Conservation (phyloP, 2,888 invertebrate genomes). For the Volucella zonaria region DNA sequence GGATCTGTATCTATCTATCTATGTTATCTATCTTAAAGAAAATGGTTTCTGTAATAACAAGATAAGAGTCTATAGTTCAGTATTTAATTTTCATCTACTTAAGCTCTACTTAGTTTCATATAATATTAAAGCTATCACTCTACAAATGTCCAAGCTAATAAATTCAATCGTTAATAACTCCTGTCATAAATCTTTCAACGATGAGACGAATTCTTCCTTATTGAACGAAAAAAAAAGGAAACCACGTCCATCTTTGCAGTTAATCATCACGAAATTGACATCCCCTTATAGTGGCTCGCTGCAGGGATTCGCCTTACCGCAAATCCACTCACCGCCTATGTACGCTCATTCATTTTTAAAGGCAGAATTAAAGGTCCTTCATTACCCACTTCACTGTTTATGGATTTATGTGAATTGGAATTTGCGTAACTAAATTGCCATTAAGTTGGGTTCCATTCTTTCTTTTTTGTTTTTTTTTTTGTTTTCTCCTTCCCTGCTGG, state of each 20-base stretch:
- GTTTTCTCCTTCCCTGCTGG: slow-evolving; percentile 3
- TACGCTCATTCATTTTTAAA: background rate
- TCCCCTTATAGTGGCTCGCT: background rate
- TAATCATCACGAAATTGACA: slow-evolving; percentile 8
- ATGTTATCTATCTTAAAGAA: too few relatives aligned
- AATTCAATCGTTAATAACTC: too few relatives aligned
- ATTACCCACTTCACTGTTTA: slow-evolving; percentile 39
- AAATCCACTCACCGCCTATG: background rate
- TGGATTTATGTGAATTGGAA: slow-evolving; percentile 42
- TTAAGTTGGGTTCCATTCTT: background rate
- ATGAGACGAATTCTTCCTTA: too few relatives aligned
- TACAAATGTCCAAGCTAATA: too few relatives aligned
- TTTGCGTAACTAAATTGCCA: slow-evolving; percentile 11
- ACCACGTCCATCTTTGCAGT: background rate
- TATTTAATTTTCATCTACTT: too few relatives aligned
- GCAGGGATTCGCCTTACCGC: background rate
- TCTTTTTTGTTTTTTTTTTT: slow-evolving; percentile 13
- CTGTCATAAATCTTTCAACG: too few relatives aligned
- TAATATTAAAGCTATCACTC: too few relatives aligned
- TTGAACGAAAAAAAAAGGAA: background rate
- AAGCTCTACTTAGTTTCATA: too few relatives aligned
- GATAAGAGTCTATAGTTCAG: too few relatives aligned
- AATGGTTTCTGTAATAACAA: too few relatives aligned
- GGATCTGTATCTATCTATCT: too few relatives aligned
- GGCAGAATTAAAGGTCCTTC: slow-evolving; percentile 40